Percentiles rank a stretch among this genome's conserved stretches.
Evolutionary conservation across 1,140 invertebrate species (phyloP).

Genomic region (Notospermus geniculatus): DNA sequence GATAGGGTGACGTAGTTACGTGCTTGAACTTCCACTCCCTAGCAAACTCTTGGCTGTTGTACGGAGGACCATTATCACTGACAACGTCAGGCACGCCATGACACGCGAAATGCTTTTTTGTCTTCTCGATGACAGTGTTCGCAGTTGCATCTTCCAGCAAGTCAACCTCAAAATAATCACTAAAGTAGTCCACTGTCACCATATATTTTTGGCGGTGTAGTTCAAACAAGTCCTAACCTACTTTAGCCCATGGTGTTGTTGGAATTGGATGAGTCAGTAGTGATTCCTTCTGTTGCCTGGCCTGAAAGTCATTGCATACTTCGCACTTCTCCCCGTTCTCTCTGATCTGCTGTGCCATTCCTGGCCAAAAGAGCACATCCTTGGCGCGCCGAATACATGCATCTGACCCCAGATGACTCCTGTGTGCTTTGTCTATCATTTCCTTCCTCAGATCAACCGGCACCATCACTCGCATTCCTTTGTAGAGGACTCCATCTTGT

Average conservation of each 20-base stretch:
- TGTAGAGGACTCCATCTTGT: slow-evolving; percentile 28
- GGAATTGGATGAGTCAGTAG: too few relatives aligned
- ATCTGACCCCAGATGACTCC: slow-evolving; percentile 21
- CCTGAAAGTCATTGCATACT: too few relatives aligned
- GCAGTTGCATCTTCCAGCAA: slow-evolving; percentile 9
- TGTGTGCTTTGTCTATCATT: slow-evolving; percentile 21
- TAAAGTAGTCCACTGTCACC: slow-evolving; percentile 22
- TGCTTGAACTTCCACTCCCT: too few relatives aligned
- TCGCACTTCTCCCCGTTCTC: too few relatives aligned
- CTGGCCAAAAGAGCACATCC: slow-evolving; percentile 29
- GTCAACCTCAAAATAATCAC: slow-evolving; percentile 21
- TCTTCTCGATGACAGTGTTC: slow-evolving; percentile 13
- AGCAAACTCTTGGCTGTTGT: slow-evolving; percentile 15
- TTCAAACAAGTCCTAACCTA: background rate
- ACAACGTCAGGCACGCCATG: slow-evolving; percentile 18
- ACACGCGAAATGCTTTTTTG: slow-evolving; percentile 19
- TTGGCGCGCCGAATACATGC: slow-evolving; percentile 21
- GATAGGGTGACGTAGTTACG: background rate
- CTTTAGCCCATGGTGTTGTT: background rate
- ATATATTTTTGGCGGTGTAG: background rate
- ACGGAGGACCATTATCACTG: slow-evolving; percentile 15
- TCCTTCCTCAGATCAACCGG: slow-evolving; percentile 9
- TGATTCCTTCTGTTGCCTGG: too few relatives aligned
- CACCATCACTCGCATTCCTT: slow-evolving; percentile 24
- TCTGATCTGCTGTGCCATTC: slow-evolving; percentile 15